Evolutionary conservation across 1,140 invertebrate genomes (phyloP).

Genomic region (Drosophila parvula): DNA sequence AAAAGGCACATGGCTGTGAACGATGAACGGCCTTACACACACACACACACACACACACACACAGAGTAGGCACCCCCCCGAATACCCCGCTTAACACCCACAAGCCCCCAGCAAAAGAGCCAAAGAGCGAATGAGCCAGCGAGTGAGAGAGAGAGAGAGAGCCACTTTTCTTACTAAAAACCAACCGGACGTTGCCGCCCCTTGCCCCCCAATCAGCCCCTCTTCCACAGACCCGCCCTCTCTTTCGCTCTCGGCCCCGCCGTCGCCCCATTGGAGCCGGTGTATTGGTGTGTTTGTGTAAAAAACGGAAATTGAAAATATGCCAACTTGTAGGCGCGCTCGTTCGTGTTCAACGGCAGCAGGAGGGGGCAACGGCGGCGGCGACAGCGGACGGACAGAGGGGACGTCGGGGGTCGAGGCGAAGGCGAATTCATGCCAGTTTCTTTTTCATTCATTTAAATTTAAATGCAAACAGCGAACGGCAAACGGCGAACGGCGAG

Average conservation of each 20-base stretch:
- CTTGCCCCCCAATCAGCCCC: conserved; percentile 30
- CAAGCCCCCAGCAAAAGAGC: conserved; percentile 6
- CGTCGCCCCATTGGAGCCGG: not conserved
- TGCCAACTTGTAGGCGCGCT: conserved; percentile 84
- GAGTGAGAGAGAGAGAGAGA: conserved; percentile 28
- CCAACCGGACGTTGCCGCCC: conserved; percentile 78
- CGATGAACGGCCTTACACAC: conserved; percentile 43
- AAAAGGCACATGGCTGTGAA: conserved; percentile 44
- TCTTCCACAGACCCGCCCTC: conserved; percentile 17
- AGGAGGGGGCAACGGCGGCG: conserved; percentile 7
- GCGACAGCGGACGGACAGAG: conserved; percentile 1
- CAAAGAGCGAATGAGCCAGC: not conserved
- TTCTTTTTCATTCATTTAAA: conserved; percentile 82
- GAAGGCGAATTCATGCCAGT: conserved; percentile 80
- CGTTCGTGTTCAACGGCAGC: conserved; percentile 45
- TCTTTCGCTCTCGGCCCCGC: not conserved
- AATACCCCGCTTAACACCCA: not conserved
- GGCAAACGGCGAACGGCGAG: conserved; percentile 10
- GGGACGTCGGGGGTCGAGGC: conserved; percentile 39
- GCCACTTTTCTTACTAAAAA: conserved; percentile 75
- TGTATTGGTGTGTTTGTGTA: conserved; percentile 56
- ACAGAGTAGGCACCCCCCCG: not conserved
- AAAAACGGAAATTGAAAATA: conserved; percentile 84
- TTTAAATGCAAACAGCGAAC: conserved; percentile 76
- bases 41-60: not conserved